A percentile compares a stretch with the other conserved stretches of the same genome.
Evolutionary conservation across 2,888 invertebrate genomes (phyloP).

Genomic region (Lucinisca nassula): DNA sequence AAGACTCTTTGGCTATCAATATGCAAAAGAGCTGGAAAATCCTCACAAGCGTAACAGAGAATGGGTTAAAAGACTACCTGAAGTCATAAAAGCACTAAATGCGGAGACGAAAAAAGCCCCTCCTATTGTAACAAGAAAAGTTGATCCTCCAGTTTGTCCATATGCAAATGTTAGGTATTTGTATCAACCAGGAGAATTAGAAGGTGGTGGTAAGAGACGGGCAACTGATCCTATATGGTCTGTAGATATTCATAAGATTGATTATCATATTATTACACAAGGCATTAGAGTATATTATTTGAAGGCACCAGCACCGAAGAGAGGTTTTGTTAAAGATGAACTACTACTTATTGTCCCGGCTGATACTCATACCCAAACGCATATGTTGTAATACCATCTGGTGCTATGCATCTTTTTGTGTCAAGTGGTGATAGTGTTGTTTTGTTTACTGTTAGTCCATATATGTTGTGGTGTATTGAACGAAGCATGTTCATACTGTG

Average conservation of each 20-base stretch:
- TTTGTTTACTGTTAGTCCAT: slow-evolving; percentile 59
- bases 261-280: slow-evolving; percentile 46
- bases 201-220: too few relatives aligned
- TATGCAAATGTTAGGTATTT: too few relatives aligned
- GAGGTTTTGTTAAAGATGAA: slow-evolving; percentile 54
- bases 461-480: slow-evolving; percentile 58
- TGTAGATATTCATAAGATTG: slow-evolving; percentile 46
- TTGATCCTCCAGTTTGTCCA: slow-evolving; percentile 30
- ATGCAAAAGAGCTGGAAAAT: slow-evolving; percentile 52
- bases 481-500: slow-evolving; percentile 62
- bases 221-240: too few relatives aligned
- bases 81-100: slow-evolving; percentile 55
- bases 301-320: slow-evolving; percentile 50
- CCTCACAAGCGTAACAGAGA: slow-evolving; percentile 47
- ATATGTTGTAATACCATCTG: slow-evolving; percentile 65
- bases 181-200: too few relatives aligned
- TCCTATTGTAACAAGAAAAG: slow-evolving; percentile 24
- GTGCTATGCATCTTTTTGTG: too few relatives aligned
- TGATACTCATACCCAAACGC: slow-evolving; percentile 67
- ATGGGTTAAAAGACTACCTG: slow-evolving; percentile 63
- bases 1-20: slow-evolving; percentile 60
- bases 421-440: slow-evolving; percentile 64
- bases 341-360: slow-evolving; percentile 47
- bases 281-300: slow-evolving; percentile 55
- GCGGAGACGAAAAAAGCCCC: slow-evolving; percentile 47